These are phyloP conservation scores for Sebastes melanostomus DNA, from an alignment of 2,797 vertebrate genomes.

Conservation along the genomic window DNA sequence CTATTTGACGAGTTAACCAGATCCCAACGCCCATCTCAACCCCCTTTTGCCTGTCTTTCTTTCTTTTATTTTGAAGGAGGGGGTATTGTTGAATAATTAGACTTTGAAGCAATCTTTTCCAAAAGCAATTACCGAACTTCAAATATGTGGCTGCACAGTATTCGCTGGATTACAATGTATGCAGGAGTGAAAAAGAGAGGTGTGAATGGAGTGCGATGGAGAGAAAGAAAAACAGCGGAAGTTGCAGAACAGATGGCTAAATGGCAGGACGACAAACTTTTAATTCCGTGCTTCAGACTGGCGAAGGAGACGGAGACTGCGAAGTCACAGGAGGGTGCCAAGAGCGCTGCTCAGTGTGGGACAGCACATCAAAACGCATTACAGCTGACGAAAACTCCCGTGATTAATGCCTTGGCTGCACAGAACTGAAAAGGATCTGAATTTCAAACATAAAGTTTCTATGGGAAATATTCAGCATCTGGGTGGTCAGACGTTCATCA, in stretches of 20 bases:
- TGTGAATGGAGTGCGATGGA: slow-evolving; percentile 20
- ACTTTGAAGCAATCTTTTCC: slow-evolving; percentile 30
- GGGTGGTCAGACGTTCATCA: slow-evolving; percentile 48
- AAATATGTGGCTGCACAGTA: slow-evolving; percentile 29
- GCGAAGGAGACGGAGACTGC: slow-evolving; percentile 42
- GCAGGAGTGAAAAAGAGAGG: not conserved
- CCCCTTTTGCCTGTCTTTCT: slow-evolving; percentile 2
- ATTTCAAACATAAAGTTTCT: slow-evolving; percentile 42
- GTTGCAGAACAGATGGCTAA: slow-evolving; percentile 66
- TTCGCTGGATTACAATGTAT: slow-evolving; percentile 16
- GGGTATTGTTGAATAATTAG: slow-evolving; percentile 41
- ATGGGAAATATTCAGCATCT: slow-evolving; percentile 36
- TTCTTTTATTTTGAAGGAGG: not conserved
- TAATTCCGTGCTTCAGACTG: slow-evolving; percentile 47
- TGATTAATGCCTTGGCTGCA: slow-evolving; percentile 51
- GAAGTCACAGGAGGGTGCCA: slow-evolving; percentile 60
- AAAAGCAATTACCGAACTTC: slow-evolving; percentile 53
- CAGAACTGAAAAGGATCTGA: slow-evolving; percentile 16
- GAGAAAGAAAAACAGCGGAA: slow-evolving; percentile 20
- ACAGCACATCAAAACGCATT: slow-evolving; percentile 61
- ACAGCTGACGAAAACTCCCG: slow-evolving; percentile 34
- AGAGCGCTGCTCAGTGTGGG: slow-evolving; percentile 50
- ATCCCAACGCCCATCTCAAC: slow-evolving; percentile 31
- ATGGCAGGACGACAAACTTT: slow-evolving; percentile 67
- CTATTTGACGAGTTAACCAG: slow-evolving; percentile 59